Conservation (phyloP, 2,113 vertebrate genomes). For the Heteronetta atricapilla region DNA sequence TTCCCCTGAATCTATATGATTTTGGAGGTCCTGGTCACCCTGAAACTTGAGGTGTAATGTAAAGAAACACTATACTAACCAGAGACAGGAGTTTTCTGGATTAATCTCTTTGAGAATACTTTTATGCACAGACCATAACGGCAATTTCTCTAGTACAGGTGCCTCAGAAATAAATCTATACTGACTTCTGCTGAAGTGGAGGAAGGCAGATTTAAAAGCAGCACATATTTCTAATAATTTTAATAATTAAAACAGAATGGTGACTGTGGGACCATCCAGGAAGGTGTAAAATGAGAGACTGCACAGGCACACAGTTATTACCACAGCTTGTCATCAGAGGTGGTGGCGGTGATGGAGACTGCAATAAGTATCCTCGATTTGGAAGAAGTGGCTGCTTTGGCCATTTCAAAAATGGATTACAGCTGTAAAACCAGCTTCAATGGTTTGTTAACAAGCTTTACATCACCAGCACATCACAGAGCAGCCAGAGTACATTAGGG, state of each 20-base stretch:
- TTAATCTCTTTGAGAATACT: background rate
- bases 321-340: background rate
- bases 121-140: background rate
- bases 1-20: background rate
- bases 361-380: background rate
- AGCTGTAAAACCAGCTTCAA: background rate
- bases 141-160: background rate
- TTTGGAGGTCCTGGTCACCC: background rate
- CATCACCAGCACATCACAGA: background rate
- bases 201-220: background rate
- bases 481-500: background rate
- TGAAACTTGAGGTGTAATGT: background rate
- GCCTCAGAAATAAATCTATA: background rate
- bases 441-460: conserved; percentile 15
- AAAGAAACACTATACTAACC: background rate
- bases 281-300: background rate
- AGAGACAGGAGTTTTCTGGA: background rate
- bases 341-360: background rate
- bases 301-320: background rate
- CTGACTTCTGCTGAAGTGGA: background rate
- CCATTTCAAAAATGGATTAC: background rate
- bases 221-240: background rate
- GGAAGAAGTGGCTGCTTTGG: background rate
- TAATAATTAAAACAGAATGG: background rate
- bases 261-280: background rate